Base-by-base conservation (phyloP, 2,888 invertebrate species). In the Pasiphila rectangulata region DNA sequence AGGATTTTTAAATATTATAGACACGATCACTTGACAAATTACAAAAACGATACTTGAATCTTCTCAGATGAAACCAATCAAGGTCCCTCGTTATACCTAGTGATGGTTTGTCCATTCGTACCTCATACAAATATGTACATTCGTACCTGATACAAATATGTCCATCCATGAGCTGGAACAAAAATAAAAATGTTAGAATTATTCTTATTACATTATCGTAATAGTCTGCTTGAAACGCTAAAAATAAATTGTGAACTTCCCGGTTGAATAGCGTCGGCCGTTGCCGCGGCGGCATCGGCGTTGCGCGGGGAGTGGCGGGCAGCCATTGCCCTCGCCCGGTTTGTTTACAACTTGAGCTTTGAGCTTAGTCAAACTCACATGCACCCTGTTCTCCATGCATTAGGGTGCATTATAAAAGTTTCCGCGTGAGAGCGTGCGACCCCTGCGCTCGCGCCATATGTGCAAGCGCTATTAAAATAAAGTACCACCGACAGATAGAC, bases 241-340 rank as follows among this genome's bases (percentile, higher is more conserved):
- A 84, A 87, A 85, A 87, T 87, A 87, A 83, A 83, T 79, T 69
- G 73, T 85, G 79, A 83, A 87, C 83, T 87, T 87, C 86, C 87
- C 86, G 86, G 87, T 87, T 87, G 86, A 87, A 87, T 87, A 85
- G 87, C 86, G 87, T 83, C 75, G 79, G 61, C 44, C 53, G 71
- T 60, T 67, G 70, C 61, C 56, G 68, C 70, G 69, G 72, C 57
- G 48, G 63, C 54, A 61, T 63, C 49, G 52, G 63, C 55, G 61
- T 64, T 64, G 78, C 64, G 83, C 82, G 84, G 84, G 85, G 84
- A 79, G 83, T 73, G 81, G 79, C 78, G 63, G 72, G 74, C 86
- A 85, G 87, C 80, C 86, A 87, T 84, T 87, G 87, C 86, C 85
- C 87, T 86, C 87, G 63, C 76, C 74, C 78, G 80, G 86, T 87